Base-by-base conservation (phyloP, 2,888 invertebrate genomes). In the Strigamia maritima region DNA sequence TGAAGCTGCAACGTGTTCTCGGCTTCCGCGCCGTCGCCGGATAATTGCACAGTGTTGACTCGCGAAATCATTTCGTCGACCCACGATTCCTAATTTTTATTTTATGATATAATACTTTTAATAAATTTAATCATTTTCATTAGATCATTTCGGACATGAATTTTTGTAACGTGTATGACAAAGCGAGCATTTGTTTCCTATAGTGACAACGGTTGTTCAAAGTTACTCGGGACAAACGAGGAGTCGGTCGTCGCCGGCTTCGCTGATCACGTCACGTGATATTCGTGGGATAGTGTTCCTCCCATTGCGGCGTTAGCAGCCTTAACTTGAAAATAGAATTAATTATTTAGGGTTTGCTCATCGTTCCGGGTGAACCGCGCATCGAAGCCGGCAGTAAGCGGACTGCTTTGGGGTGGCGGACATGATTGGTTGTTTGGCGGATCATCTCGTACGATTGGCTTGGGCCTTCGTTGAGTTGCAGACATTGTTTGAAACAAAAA, bases 281-380 rank as follows among this genome's bases (percentile, higher is more conserved):
- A 99, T 87, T 99, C 98, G 85, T 98, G 97, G 0, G 98, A 97
- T 1, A 91, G 79, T 0, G 88, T 87, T 0, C 97, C 98, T 3
- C 96, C 97, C 89, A 97, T 96, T 40, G 90, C 89, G 0, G 96
- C 97, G 1, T 91, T 87, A n/a, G 90, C 89, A 0, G 93, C 94
- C 81, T 88, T 83, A 76, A 92, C 94, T 94, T 24, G 22, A 65
- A 65, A 65, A 24, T 31, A 12, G 8, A 16, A 75, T 22, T 2
- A 70, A 24, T n/a, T n/a, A n/a, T n/a, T n/a, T n/a, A n/a, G n/a
- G n/a, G n/a, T n/a, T n/a, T n/a, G n/a, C n/a, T n/a, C n/a, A n/a
- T n/a, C n/a, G n/a, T n/a, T n/a, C n/a, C n/a, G n/a, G n/a, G n/a
- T n/a, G n/a, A n/a, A n/a, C n/a, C n/a, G n/a, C n/a, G n/a, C n/a